phyloP scores from a whole-genome alignment of 2,888 invertebrate genomes.

The Heliconius cydno region DNA sequence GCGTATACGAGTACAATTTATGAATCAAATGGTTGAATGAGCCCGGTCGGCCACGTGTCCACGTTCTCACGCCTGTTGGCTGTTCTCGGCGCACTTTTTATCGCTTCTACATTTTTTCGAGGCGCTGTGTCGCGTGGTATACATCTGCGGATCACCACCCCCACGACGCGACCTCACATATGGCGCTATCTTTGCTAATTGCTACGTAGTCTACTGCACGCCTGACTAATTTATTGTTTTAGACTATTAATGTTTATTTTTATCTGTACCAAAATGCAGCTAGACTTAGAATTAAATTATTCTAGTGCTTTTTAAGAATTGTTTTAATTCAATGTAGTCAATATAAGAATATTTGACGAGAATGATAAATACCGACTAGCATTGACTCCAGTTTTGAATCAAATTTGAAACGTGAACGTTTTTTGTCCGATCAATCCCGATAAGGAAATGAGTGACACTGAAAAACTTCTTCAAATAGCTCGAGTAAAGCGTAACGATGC shows the following conservation, averaged over 20 bases:
- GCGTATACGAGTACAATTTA: slow-evolving; percentile 63
- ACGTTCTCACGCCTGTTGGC: slow-evolving; percentile 73
- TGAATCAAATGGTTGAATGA: slow-evolving; percentile 83
- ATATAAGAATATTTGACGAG: background rate
- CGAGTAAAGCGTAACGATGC: slow-evolving; percentile 35
- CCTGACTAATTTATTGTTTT: slow-evolving; percentile 50
- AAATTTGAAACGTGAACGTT: slow-evolving; percentile 32
- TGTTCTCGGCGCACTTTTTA: slow-evolving; percentile 69
- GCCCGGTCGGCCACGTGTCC: slow-evolving; percentile 75
- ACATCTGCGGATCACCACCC: slow-evolving; percentile 76
- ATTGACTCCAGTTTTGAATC: slow-evolving; percentile 19
- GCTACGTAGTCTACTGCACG: slow-evolving; percentile 66
- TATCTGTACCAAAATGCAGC: background rate
- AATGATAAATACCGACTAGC: slow-evolving; percentile 5
- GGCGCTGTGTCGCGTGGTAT: slow-evolving; percentile 59
- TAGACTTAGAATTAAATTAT: background rate
- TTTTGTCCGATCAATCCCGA: slow-evolving; percentile 39
- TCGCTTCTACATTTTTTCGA: slow-evolving; percentile 63
- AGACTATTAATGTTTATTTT: background rate
- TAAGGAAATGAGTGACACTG: slow-evolving; percentile 48
- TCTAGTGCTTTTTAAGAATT: background rate
- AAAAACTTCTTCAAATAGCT: slow-evolving; percentile 48
- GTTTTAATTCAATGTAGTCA: background rate
- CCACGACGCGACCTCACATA: slow-evolving; percentile 71
- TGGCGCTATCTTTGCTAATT: slow-evolving; percentile 78